Conservation (phyloP, 53 echinoderm and acorn worm genomes). For the Holothuria leucospilota region DNA sequence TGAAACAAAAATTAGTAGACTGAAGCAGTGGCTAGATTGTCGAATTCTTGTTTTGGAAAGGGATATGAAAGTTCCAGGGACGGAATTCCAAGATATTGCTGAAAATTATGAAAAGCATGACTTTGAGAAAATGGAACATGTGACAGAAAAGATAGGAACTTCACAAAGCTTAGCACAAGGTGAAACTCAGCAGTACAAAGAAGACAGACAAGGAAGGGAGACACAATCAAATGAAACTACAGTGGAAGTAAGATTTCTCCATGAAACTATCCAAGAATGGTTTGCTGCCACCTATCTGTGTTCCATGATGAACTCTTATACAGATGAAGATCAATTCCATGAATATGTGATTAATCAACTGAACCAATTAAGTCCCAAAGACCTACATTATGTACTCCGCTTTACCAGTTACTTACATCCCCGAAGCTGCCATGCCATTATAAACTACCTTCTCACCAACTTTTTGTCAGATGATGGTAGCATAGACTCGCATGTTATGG, state of each 20-base stretch:
- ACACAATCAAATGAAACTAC: neutral
- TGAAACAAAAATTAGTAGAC: neutral
- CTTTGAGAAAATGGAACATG: neutral
- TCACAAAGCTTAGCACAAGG: neutral
- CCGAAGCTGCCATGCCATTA: neutral
- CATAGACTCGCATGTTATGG: neutral
- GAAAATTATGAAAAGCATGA: too few species aligned
- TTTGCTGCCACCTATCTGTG: slow-evolving; percentile 9
- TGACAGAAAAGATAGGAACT: neutral
- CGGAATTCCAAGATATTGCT: neutral
- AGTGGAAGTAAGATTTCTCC: neutral
- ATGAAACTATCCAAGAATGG: neutral
- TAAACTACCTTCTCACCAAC: neutral
- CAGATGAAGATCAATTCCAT: neutral
- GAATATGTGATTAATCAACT: neutral
- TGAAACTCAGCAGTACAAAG: neutral
- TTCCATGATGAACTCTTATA: neutral
- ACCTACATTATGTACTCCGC: slow-evolving; percentile 4
- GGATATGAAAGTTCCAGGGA: too few species aligned
- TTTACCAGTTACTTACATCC: slow-evolving; percentile 19
- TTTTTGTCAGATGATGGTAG: neutral
- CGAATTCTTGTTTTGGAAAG: neutral
- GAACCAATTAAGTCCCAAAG: neutral
- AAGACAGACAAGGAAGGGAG: neutral
- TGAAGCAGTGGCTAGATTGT: neutral